Evolutionary conservation across 2,888 invertebrate genomes (phyloP).

Genomic region (Phalangium opilio): DNA sequence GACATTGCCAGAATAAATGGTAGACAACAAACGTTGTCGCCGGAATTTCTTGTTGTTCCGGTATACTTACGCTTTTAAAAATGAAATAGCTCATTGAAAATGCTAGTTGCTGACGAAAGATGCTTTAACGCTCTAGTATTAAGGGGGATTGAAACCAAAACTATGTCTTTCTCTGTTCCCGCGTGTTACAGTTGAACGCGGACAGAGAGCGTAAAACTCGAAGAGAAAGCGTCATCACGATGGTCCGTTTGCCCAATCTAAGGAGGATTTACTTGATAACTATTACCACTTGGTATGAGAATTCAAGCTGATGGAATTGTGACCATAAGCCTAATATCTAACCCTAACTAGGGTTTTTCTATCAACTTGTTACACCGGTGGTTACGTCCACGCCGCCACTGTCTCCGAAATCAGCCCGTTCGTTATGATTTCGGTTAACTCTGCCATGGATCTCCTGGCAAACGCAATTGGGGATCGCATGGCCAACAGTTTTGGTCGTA

Average conservation of each 20-base stretch:
- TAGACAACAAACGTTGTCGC: conserved; percentile 25
- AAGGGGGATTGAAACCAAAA: too few species aligned
- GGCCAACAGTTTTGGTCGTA: conserved; percentile 7
- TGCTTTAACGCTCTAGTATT: too few species aligned
- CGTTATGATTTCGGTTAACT: conserved; percentile 8
- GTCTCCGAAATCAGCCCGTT: conserved; percentile 8
- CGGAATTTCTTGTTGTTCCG: conserved; percentile 1
- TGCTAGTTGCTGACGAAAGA: too few species aligned
- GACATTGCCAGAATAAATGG: conserved; percentile 60
- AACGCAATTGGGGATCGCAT: conserved; percentile 8
- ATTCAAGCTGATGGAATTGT: neutral
- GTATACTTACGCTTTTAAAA: too few species aligned
- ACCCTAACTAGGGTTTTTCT: conserved; percentile 3
- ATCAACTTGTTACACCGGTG: conserved; percentile 8
- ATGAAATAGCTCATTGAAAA: too few species aligned
- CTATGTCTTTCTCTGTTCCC: too few species aligned
- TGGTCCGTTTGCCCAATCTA: neutral
- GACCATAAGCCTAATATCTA: too few species aligned
- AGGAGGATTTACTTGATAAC: neutral
- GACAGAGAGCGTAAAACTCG: too few species aligned
- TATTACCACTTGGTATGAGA: neutral
- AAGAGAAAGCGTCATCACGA: too few species aligned
- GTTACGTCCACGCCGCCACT: conserved; percentile 11
- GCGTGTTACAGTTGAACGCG: too few species aligned
- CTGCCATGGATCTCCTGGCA: conserved; percentile 11